phyloP scores from a whole-genome alignment of 2,797 vertebrate genomes.

The Podarcis lilfordi region DNA sequence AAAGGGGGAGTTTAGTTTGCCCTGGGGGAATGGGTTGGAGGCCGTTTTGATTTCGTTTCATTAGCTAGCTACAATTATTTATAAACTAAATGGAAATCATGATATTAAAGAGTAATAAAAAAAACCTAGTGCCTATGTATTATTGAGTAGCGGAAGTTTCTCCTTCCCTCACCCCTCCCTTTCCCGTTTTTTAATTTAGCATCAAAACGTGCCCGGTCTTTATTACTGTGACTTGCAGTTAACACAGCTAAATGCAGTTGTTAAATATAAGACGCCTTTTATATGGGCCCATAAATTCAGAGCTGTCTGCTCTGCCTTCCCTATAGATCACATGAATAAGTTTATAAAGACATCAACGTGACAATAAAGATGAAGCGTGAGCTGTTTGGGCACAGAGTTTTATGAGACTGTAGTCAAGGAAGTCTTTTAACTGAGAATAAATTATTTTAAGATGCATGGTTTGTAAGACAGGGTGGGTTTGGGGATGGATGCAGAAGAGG shows the following conservation, averaged over 20 bases:
- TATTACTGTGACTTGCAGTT: constrained; percentile 73
- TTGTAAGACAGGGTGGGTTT: not conserved
- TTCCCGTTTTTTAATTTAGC: constrained; percentile 76
- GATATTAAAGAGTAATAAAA: constrained; percentile 81
- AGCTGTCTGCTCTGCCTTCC: constrained; percentile 64
- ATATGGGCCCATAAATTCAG: constrained; percentile 68
- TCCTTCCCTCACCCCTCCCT: constrained; percentile 19
- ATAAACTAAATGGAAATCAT: constrained; percentile 89
- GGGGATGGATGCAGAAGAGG: not conserved
- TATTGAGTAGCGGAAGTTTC: constrained; percentile 75
- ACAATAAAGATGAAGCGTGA: constrained; percentile 65
- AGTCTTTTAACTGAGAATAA: constrained; percentile 50
- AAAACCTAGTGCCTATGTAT: constrained; percentile 73
- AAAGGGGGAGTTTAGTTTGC: constrained; percentile 91
- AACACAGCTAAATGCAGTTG: constrained; percentile 77
- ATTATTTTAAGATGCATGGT: constrained; percentile 5
- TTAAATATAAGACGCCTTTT: constrained; percentile 75
- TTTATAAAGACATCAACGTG: constrained; percentile 70
- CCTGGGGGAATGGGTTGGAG: constrained; percentile 87
- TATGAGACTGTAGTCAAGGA: constrained; percentile 49
- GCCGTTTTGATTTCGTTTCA: constrained; percentile 94
- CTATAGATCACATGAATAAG: constrained; percentile 66
- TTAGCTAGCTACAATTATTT: constrained; percentile 94
- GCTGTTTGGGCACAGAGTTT: constrained; percentile 42
- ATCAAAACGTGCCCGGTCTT: constrained; percentile 67